Conservation (phyloP, 2,797 vertebrate genomes). For the Argya squamiceps region DNA sequence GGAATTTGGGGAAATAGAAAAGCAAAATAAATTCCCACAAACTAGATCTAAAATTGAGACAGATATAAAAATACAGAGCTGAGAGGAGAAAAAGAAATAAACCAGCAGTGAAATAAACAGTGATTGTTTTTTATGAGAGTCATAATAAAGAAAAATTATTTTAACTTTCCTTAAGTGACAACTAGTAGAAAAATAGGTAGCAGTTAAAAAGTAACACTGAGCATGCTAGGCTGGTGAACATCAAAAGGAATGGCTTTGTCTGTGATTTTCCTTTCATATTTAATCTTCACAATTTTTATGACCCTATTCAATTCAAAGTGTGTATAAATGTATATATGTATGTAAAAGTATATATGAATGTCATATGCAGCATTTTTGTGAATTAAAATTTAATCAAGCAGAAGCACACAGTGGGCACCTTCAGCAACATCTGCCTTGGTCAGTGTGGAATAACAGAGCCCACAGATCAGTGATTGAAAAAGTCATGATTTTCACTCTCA, state of each 20-base stretch:
- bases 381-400: background rate
- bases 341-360: background rate
- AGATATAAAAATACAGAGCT: background rate
- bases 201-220: background rate
- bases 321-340: background rate
- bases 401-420: background rate
- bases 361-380: background rate
- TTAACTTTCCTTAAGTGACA: slow-evolving; percentile 28
- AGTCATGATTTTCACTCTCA: background rate
- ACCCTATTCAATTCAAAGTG: background rate
- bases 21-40: slow-evolving; percentile 28
- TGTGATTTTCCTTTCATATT: background rate
- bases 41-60: slow-evolving; percentile 7
- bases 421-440: background rate
- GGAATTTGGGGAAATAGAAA: slow-evolving; percentile 23
- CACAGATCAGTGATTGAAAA: background rate
- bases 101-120: slow-evolving; percentile 18
- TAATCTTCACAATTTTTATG: background rate
- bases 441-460: background rate
- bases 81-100: slow-evolving; percentile 35
- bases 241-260: background rate
- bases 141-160: slow-evolving; percentile 30
- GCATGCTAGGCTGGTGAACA: background rate
- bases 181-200: slow-evolving; percentile 1
- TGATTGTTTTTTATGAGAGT: background rate